Evolutionary conservation across 2,888 invertebrate genomes (phyloP).

Genomic region (Keiferia lycopersicella): DNA sequence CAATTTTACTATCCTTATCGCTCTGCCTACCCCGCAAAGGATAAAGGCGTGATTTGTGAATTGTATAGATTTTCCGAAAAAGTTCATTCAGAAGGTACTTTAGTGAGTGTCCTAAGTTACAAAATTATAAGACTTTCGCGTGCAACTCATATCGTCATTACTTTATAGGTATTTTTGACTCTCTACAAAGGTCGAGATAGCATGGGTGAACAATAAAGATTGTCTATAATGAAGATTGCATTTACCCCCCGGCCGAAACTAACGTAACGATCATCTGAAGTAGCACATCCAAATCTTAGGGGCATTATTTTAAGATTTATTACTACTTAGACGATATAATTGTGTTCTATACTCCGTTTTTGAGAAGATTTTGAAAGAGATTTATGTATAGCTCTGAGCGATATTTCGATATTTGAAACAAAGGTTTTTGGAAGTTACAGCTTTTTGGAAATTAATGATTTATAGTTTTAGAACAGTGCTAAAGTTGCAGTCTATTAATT

Average conservation of each 20-base stretch:
- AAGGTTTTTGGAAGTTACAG: constrained; percentile 35
- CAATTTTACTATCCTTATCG: too few relatives aligned
- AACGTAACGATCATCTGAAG: constrained; percentile 77
- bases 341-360: constrained; percentile 56
- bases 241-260: constrained; percentile 51
- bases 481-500: constrained; percentile 22
- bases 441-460: constrained; percentile 40
- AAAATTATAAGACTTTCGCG: too few relatives aligned
- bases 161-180: background rate
- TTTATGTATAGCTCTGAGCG: constrained; percentile 71
- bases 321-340: constrained; percentile 66
- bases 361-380: constrained; percentile 58
- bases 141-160: too few relatives aligned
- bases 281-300: constrained; percentile 64
- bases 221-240: constrained; percentile 72
- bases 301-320: constrained; percentile 77
- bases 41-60: too few relatives aligned
- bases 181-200: background rate
- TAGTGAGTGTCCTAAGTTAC: too few relatives aligned
- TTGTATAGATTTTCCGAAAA: too few relatives aligned
- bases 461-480: constrained; percentile 32
- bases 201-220: constrained; percentile 40
- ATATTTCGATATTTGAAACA: constrained; percentile 48
- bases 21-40: too few relatives aligned
- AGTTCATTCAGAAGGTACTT: too few relatives aligned